These are phyloP conservation scores for Botia kubotai DNA, from an alignment of 2,797 vertebrate genomes.

Conservation along the genomic window DNA sequence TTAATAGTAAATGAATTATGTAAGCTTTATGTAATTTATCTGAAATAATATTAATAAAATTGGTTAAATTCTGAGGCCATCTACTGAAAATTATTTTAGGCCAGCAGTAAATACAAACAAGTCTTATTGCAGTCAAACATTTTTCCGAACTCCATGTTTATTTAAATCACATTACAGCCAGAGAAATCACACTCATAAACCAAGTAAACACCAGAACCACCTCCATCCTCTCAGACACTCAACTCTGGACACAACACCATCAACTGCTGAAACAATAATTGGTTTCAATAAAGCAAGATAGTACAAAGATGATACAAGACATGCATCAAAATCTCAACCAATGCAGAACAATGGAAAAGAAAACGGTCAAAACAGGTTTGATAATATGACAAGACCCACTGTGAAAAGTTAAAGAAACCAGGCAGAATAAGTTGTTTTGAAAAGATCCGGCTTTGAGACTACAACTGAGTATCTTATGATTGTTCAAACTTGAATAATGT, in stretches of 20 bases:
- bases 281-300: constrained; percentile 45
- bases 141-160: constrained; percentile 55
- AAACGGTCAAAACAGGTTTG: not conserved
- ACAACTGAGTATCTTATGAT: not conserved
- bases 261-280: constrained; percentile 43
- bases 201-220: constrained; percentile 35
- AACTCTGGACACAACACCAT: constrained; percentile 40
- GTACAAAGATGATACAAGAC: constrained; percentile 49
- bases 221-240: constrained; percentile 40
- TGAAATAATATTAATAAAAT: not conserved
- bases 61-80: not conserved
- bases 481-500: constrained; percentile 12
- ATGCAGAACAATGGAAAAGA: constrained; percentile 37
- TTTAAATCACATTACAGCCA: constrained; percentile 54
- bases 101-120: not conserved
- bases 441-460: not conserved
- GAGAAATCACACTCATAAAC: constrained; percentile 32
- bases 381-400: constrained; percentile 20
- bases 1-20: not conserved
- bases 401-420: constrained; percentile 19
- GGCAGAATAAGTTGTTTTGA: not conserved
- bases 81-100: not conserved
- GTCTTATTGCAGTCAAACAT: not conserved
- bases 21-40: not conserved
- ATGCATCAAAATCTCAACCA: constrained; percentile 53